Conservation (phyloP, 2,888 invertebrate genomes). For the Clistopyga incitator region DNA sequence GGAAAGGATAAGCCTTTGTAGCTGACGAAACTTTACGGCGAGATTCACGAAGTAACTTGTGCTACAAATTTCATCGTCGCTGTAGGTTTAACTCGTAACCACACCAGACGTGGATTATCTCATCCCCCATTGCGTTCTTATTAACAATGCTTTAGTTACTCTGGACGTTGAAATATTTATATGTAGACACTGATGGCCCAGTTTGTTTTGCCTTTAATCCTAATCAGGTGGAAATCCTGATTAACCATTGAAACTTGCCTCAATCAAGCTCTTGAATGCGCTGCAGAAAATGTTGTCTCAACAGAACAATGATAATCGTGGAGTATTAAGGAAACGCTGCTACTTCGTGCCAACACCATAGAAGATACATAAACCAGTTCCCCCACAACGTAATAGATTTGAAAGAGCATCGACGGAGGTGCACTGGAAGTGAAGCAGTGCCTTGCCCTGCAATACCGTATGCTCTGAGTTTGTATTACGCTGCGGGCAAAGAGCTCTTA, state of each 20-base stretch:
- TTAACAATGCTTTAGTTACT: background rate
- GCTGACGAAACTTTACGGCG: conserved; percentile 15
- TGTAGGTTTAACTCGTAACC: background rate
- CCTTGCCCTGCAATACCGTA: conserved; percentile 21
- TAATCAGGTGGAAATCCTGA: background rate
- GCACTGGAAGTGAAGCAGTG: background rate
- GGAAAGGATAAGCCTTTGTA: conserved; percentile 13
- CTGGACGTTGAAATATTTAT: background rate
- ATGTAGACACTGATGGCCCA: background rate
- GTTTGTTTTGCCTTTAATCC: background rate
- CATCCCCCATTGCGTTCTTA: background rate
- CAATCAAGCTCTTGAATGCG: background rate
- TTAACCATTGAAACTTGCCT: background rate
- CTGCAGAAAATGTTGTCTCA: background rate
- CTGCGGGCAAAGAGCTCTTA: conserved; percentile 19
- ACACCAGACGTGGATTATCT: background rate
- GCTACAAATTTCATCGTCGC: background rate
- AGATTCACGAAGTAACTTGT: background rate
- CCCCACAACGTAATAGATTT: conserved; percentile 6
- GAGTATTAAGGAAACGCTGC: too few relatives aligned
- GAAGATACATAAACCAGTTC: background rate
- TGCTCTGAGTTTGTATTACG: conserved; percentile 7
- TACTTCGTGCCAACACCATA: background rate
- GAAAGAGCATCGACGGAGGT: conserved; percentile 16
- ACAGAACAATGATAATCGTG: background rate